phyloP scores from a whole-genome alignment of 1,140 invertebrate genomes.

The Ostrea edulis region DNA sequence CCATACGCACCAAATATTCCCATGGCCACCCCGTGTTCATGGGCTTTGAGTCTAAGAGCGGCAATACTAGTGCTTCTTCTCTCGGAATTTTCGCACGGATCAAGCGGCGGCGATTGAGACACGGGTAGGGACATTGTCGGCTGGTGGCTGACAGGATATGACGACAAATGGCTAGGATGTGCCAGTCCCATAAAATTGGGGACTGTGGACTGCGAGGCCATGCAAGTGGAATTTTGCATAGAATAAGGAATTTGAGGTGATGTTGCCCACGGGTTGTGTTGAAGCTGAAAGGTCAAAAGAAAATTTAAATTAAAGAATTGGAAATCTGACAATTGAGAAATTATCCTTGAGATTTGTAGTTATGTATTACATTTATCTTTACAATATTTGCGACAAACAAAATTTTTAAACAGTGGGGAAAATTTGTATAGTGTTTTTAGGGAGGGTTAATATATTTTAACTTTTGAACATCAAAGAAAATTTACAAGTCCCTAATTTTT shows the following conservation, averaged over 20 bases:
- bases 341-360: no score
- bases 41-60: conserved; percentile 91
- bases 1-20: conserved; percentile 69
- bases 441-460: no score
- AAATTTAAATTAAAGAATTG: neutral
- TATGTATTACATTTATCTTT: no score
- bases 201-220: conserved; percentile 63
- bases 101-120: conserved; percentile 57
- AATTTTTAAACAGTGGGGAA: no score
- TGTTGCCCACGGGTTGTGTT: conserved; percentile 61
- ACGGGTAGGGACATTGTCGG: conserved; percentile 51
- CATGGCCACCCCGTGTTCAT: conserved; percentile 85
- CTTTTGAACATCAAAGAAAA: no score
- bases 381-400: no score
- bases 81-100: conserved; percentile 82
- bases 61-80: conserved; percentile 92
- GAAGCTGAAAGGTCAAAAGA: conserved; percentile 54
- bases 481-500: no score
- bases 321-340: no score
- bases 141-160: conserved; percentile 50
- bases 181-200: conserved; percentile 69
- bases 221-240: conserved; percentile 64
- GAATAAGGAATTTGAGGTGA: conserved; percentile 56
- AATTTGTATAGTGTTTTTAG: no score
- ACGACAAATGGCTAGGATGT: conserved; percentile 58